Percentiles rank a stretch among this genome's conserved stretches.
Conservation (phyloP, 1,140 invertebrate genomes). For the Apis cerana region DNA sequence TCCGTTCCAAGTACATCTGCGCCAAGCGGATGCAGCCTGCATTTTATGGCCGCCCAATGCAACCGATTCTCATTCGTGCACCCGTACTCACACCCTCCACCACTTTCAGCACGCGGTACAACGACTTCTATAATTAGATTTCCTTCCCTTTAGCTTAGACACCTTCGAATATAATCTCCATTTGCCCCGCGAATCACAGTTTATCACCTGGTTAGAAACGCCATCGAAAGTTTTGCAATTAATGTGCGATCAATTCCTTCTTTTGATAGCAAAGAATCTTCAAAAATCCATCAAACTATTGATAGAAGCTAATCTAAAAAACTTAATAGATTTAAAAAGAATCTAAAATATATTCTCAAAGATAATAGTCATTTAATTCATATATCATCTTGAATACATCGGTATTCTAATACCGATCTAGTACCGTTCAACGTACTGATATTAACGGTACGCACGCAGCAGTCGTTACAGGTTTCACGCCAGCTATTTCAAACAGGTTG, state of each 20-base stretch:
- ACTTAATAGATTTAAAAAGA: too few species aligned
- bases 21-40: conserved; percentile 79
- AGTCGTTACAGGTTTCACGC: conserved; percentile 55
- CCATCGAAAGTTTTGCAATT: neutral
- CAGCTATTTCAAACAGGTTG: conserved; percentile 68
- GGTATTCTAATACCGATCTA: conserved; percentile 1
- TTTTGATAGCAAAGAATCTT: neutral
- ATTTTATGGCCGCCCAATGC: conserved; percentile 78
- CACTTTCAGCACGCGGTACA: conserved; percentile 63
- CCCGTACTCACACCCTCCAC: conserved; percentile 70
- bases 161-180: conserved; percentile 65
- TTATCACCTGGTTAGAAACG: conserved; percentile 25
- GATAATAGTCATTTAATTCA: neutral
- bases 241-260: neutral
- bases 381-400: neutral
- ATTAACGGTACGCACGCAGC: conserved; percentile 11
- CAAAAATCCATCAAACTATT: conserved; percentile 15
- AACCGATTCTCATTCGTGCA: conserved; percentile 75
- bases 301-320: neutral
- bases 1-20: conserved; percentile 75
- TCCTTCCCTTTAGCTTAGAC: conserved; percentile 70
- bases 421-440: neutral
- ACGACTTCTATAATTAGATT: conserved; percentile 80
- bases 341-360: neutral
- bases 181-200: conserved; percentile 32